These are phyloP conservation scores for Nesogale talazaci DNA, from an alignment of 2,113 vertebrate species.

Conservation along the genomic window DNA sequence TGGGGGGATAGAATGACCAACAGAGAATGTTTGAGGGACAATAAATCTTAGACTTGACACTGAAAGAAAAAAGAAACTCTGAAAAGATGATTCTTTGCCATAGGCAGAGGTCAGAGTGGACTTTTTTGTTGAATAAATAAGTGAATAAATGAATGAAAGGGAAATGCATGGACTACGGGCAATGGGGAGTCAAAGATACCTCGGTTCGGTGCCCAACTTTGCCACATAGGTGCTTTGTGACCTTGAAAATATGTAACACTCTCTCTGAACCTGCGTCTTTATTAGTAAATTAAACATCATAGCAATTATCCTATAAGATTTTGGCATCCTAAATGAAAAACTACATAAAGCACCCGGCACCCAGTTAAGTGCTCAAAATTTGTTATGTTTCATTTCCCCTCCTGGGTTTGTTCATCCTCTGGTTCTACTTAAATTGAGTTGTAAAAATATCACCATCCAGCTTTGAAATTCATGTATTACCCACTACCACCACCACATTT, in stretches of 20 bases:
- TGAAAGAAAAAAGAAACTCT: not conserved
- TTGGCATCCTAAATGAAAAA: conserved; percentile 19
- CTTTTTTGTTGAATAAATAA: conserved; percentile 38
- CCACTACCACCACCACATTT: conserved; percentile 17
- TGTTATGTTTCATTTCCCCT: not conserved
- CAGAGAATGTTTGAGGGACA: too few species aligned
- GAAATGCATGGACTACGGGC: not conserved
- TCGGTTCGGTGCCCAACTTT: not conserved
- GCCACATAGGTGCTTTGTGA: not conserved
- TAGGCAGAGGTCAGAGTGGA: not conserved
- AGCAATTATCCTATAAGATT: not conserved
- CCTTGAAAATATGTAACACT: conserved; percentile 40
- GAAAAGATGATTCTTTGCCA: conserved; percentile 1
- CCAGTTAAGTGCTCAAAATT: not conserved
- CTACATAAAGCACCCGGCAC: not conserved
- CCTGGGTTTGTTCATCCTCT: not conserved
- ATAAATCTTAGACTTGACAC: too few species aligned
- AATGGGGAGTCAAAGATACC: not conserved
- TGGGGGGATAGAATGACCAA: too few species aligned
- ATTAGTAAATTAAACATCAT: conserved; percentile 12
- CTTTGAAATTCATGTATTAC: conserved; percentile 28
- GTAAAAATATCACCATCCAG: conserved; percentile 52
- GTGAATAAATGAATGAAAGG: not conserved
- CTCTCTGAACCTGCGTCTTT: not conserved
- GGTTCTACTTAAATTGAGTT: not conserved